Conservation (phyloP, 2,113 vertebrate species). For the Oxyura jamaicensis region DNA sequence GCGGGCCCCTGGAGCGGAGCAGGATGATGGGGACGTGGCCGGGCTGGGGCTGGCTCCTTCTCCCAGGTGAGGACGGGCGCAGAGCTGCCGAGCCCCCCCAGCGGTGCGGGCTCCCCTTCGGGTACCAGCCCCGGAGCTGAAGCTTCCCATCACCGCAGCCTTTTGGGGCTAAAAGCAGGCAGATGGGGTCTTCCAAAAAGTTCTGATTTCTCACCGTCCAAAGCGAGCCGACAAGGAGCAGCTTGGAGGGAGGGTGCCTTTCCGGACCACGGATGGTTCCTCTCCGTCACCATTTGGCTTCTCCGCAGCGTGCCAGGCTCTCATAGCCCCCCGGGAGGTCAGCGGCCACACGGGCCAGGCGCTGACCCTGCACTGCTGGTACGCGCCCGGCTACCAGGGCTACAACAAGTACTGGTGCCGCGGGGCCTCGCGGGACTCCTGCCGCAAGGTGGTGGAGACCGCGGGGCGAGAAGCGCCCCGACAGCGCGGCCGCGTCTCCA, state of each 20-base stretch:
- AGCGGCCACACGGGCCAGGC: background rate
- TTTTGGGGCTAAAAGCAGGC: background rate
- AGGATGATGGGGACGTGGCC: background rate
- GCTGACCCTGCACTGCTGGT: background rate
- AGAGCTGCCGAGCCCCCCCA: background rate
- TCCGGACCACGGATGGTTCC: background rate
- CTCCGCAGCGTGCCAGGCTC: background rate
- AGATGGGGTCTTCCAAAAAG: background rate
- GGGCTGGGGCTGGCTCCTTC: background rate
- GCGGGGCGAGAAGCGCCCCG: background rate
- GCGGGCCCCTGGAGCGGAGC: background rate
- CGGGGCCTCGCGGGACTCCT: background rate
- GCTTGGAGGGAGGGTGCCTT: rapidly evolving
- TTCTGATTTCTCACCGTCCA: no score
- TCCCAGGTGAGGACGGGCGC: background rate
- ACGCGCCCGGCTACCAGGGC: background rate
- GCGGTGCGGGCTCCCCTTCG: rapidly evolving
- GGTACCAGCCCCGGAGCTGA: background rate
- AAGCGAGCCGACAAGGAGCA: background rate
- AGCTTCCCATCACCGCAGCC: background rate
- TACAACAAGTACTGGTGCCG: background rate
- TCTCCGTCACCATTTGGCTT: background rate
- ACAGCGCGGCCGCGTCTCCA: background rate
- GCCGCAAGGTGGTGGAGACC: background rate
- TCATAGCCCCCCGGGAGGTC: background rate